Evolutionary conservation across 2,797 vertebrate species (phyloP).

Genomic region (Glossophaga mutica): DNA sequence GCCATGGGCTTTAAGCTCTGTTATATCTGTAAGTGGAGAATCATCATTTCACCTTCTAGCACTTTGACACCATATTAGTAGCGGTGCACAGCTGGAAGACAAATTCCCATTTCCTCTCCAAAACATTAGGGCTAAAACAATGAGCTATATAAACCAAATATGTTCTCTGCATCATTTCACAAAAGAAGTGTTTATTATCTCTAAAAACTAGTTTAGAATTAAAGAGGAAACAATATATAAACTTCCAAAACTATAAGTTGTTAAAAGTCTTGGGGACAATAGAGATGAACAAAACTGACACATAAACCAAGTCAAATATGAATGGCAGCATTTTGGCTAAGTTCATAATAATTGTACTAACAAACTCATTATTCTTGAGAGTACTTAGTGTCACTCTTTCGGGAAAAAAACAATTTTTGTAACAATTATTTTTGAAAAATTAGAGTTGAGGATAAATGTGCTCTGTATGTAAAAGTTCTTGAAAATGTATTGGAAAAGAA

Average conservation of each 20-base stretch:
- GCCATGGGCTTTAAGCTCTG: background rate
- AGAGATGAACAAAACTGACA: background rate
- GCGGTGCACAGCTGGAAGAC: background rate
- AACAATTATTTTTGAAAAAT: slow-evolving; percentile 5
- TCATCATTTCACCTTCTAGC: background rate
- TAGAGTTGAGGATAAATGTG: background rate
- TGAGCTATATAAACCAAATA: background rate
- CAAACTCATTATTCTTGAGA: background rate
- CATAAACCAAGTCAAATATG: slow-evolving; percentile 1
- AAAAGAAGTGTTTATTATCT: background rate
- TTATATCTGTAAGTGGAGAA: background rate
- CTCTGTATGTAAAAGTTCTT: background rate
- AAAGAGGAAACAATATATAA: background rate
- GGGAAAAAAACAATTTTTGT: background rate
- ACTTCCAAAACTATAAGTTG: background rate
- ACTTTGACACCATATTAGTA: background rate
- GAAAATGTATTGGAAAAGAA: background rate
- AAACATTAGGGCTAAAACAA: background rate
- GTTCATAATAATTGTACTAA: background rate
- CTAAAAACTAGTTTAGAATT: slow-evolving; percentile 11
- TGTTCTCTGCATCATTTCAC: background rate
- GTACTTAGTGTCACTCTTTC: background rate
- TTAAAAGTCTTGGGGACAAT: background rate
- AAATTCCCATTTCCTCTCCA: background rate
- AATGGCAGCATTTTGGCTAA: background rate